Evolutionary conservation across 2,113 vertebrate genomes (phyloP), one percentile per base, ranked within the genome.

Genomic region (Neolamprologus variostigma): DNA sequence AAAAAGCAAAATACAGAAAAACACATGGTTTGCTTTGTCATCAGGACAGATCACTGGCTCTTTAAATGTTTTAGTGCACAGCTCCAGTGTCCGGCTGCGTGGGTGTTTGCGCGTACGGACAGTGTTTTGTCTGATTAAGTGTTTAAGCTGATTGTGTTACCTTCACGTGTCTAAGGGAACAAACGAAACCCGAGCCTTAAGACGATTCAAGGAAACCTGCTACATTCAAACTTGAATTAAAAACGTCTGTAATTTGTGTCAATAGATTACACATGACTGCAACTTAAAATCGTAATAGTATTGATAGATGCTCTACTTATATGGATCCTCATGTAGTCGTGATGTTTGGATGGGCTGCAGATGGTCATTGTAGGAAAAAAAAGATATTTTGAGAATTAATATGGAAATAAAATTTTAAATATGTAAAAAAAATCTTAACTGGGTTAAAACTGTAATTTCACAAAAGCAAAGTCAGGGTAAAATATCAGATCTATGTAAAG

Each of bases 101-200:
- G 51, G 53, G 80, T 68, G 79, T 71, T 33, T 50, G 33, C 16
- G 78, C 35, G 23, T 80, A 82, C 0, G 5, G 19, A 50, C 51
- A 28, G 51, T 57, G 78, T 83, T 87, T 89, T 85, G 82, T 91
- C 8, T 61, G 57, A 61, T 71, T 91, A 88, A 92, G 81, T 81
- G 73, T 1, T 78, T 31, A 6, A 76, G 45, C 68, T 80, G 68
- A 82, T 83, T 86, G 89, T 81, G 87, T 92, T 90, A 81, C 86
- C 42, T 81, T 80, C 79, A 53, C 3, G 14, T 87, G 28, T 82
- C 50, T 4, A 5, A 68, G 4, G 31, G 35, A 63, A 87, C 85
- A 68, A 86, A 88, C 23, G 9, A 76, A 87, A 86, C 11, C 4
- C 0, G 81, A 89, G 12, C 23, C 82, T 9, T 1, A 3, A 31